A percentile compares a stretch with the other conserved stretches of the same genome.
Conservation (phyloP, 64 coral and sea anemone genomes). For the Anthopleura sola region DNA sequence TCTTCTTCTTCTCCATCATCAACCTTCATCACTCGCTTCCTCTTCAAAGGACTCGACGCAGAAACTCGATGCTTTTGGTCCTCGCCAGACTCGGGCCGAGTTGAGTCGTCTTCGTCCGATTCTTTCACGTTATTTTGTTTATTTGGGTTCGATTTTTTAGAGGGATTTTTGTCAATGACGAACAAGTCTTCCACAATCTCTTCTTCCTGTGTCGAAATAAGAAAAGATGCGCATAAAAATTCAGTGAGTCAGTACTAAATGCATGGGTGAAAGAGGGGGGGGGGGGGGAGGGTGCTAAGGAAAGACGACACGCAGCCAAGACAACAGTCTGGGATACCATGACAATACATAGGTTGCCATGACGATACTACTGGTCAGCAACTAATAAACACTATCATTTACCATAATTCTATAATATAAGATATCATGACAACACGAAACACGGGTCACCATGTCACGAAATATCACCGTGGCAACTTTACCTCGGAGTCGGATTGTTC, state of each 20-base stretch:
- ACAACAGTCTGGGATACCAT: no score
- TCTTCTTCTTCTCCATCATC: no score
- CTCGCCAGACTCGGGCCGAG: not conserved
- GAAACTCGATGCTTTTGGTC: not conserved
- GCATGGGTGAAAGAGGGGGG: no score
- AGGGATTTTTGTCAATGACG: not conserved
- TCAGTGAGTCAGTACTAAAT: no score
- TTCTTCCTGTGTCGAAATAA: not conserved
- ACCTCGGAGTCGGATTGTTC: not conserved
- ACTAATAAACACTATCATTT: no score
- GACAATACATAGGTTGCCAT: no score
- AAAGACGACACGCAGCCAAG: no score
- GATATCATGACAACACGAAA: no score
- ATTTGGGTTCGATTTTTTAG: not conserved
- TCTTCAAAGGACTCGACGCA: not conserved
- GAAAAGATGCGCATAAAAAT: not conserved
- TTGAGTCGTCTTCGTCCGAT: not conserved
- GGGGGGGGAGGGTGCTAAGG: no score
- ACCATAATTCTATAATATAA: no score
- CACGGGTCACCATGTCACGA: no score
- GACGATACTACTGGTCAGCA: no score
- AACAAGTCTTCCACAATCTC: not conserved
- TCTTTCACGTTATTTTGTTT: not conserved
- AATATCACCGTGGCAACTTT: not conserved
- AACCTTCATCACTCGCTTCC: not conserved